phyloP scores from a whole-genome alignment of 2,888 invertebrate species.

The Chrysomela aeneicollis region DNA sequence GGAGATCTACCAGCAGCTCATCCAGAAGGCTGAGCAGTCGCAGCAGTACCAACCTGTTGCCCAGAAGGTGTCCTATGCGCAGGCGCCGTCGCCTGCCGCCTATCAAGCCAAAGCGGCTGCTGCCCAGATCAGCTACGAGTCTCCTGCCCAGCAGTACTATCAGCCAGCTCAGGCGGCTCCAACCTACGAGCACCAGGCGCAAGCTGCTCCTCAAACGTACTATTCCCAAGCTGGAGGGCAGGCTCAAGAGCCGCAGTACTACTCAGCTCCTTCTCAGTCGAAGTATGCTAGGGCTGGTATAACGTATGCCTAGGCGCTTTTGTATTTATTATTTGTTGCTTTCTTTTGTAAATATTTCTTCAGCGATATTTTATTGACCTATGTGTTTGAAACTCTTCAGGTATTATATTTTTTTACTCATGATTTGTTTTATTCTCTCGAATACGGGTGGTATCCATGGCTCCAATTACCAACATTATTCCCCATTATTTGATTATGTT shows the following conservation, averaged over 20 bases:
- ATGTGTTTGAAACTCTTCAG: no score
- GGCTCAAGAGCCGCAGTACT: slow-evolving; percentile 44
- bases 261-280: slow-evolving; percentile 36
- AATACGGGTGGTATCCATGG: no score
- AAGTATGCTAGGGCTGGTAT: slow-evolving; percentile 39
- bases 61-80: not conserved
- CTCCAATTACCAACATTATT: no score
- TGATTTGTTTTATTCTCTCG: no score
- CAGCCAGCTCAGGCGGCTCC: slow-evolving; percentile 27
- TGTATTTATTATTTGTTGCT: slow-evolving; percentile 30
- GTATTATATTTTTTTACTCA: no score
- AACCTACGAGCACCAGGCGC: slow-evolving; percentile 30
- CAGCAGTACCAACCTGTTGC: slow-evolving; percentile 28
- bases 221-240: slow-evolving; percentile 37
- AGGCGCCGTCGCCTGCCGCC: slow-evolving; percentile 13
- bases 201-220: slow-evolving; percentile 36
- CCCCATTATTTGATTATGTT: no score
- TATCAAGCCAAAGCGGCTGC: slow-evolving; percentile 25
- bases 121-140: slow-evolving; percentile 19
- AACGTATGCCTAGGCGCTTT: slow-evolving; percentile 39
- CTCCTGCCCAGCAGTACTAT: slow-evolving; percentile 31
- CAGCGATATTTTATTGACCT: slow-evolving; percentile 29
- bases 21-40: slow-evolving; percentile 33
- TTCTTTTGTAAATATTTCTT: slow-evolving; percentile 38
- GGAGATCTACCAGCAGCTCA: slow-evolving; percentile 37